Evolutionary conservation across 2,888 invertebrate genomes (phyloP).

Genomic region (Trissonchulus sp.): DNA sequence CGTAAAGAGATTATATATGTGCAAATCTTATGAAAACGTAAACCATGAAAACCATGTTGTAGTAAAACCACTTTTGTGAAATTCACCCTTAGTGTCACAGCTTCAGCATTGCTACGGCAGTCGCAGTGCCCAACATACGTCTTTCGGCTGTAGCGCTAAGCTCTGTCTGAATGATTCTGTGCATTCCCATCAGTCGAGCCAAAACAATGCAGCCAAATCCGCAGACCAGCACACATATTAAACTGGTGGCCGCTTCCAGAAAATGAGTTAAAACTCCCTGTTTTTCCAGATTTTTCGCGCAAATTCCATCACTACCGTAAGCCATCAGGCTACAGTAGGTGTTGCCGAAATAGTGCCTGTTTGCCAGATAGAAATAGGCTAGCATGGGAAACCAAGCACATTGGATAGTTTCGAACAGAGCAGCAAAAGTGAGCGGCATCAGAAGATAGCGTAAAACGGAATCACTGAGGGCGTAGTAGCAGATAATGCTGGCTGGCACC

Average conservation of each 20-base stretch:
- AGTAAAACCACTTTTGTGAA: too few relatives aligned
- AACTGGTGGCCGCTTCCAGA: background rate
- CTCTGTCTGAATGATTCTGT: background rate
- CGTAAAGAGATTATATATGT: too few relatives aligned
- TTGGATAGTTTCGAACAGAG: background rate
- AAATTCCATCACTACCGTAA: background rate
- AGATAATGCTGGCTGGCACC: background rate
- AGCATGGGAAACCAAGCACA: background rate
- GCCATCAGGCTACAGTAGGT: background rate
- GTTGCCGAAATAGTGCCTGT: background rate
- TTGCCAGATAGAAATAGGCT: background rate
- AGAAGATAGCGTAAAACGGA: background rate
- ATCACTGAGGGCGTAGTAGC: background rate
- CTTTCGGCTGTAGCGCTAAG: background rate
- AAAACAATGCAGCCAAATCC: background rate
- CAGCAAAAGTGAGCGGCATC: background rate
- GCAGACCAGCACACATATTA: background rate
- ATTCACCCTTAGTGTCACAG: too few relatives aligned
- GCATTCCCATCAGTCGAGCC: background rate
- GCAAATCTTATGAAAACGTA: too few relatives aligned
- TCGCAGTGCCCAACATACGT: too few relatives aligned
- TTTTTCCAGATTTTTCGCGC: background rate
- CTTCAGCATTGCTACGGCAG: too few relatives aligned
- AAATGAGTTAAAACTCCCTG: background rate
- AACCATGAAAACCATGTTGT: too few relatives aligned